Base-by-base conservation (phyloP, 1,140 invertebrate species). In the Alviniconcha marisindica region DNA sequence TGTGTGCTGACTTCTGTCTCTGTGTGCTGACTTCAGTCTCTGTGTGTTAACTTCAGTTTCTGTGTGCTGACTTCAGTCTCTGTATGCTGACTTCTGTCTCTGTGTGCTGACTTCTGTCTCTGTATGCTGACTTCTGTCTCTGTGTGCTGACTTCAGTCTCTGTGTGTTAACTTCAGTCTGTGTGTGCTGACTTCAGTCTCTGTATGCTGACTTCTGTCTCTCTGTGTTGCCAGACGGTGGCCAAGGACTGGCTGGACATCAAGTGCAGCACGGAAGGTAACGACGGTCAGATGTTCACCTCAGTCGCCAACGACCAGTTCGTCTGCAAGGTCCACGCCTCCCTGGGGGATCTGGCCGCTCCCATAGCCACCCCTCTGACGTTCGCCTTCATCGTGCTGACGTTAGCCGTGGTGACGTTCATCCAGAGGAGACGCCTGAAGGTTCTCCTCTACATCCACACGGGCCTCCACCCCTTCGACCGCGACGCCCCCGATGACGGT, bases 401-500 rank as follows among this genome's bases (percentile, higher is more conserved):
- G 2, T 10, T 87, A 1, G 33, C 66, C 28, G 28, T 87, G 14
- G 10, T 86, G 24, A 38, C 73, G 33, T 88, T 87, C 60, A 51
- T 86, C 7, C 87, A 87, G 21, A 63, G 88, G 24, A 44, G 87
- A 18, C 86, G 88, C 44, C 56, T 87, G 1, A 90, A 90, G 51
- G 87, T 90, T 4, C 69, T 88, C 18, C 36, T 90, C 24, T 90
- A 87, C 44, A 84, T 90, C 12, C 88, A 90, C 78, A 87, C 88
- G 28, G 88, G 88, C 4, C 54, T 89, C 33, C 89, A 88, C 81
- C 89, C 89, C 36, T 90, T 90, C 74, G 89, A 90, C 84, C 85
- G 84, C 28, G 87, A 89, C 48, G 81, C 84, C 66, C 82, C 38
- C 1, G 85, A 87, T 28, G 18, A 69, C 0, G 51, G 79, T 1